Conservation (phyloP, 2,888 invertebrate genomes). For the Drosophila mettleri region DNA sequence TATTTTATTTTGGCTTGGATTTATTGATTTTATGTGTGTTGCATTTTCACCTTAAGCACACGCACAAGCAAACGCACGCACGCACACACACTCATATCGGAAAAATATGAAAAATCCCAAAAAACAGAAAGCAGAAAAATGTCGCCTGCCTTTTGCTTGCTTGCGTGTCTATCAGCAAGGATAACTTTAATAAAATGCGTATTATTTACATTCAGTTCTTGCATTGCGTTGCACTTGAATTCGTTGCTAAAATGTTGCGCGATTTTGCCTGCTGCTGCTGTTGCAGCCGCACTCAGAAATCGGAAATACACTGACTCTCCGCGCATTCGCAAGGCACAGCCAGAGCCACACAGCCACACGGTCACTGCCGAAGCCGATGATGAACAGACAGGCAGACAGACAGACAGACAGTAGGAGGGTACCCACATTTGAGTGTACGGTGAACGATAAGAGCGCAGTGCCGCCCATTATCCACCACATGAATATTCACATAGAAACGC, state of each 20-base stretch:
- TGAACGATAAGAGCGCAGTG: constrained; percentile 53
- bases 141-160: constrained; percentile 4
- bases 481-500: constrained; percentile 35
- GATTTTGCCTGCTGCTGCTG: constrained; percentile 62
- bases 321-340: constrained; percentile 33
- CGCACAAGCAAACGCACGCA: constrained; percentile 33
- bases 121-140: constrained; percentile 24
- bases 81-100: constrained; percentile 24
- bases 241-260: constrained; percentile 72
- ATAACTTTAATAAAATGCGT: constrained; percentile 30
- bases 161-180: constrained; percentile 16
- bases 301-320: constrained; percentile 65
- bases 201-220: constrained; percentile 67
- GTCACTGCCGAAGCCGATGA: constrained; percentile 56
- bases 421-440: constrained; percentile 44
- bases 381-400: constrained; percentile 44
- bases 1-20: constrained; percentile 77
- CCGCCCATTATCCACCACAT: constrained; percentile 54
- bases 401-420: constrained; percentile 33
- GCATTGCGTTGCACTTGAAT: constrained; percentile 78
- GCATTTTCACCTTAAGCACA: constrained; percentile 65
- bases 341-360: constrained; percentile 5
- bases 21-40: constrained; percentile 78
- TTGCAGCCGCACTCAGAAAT: constrained; percentile 65
- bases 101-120: constrained; percentile 19